Evolutionary conservation across 2,888 invertebrate genomes (phyloP), one percentile per base, ranked within the genome.

Genomic region (Pammene fasciana): DNA sequence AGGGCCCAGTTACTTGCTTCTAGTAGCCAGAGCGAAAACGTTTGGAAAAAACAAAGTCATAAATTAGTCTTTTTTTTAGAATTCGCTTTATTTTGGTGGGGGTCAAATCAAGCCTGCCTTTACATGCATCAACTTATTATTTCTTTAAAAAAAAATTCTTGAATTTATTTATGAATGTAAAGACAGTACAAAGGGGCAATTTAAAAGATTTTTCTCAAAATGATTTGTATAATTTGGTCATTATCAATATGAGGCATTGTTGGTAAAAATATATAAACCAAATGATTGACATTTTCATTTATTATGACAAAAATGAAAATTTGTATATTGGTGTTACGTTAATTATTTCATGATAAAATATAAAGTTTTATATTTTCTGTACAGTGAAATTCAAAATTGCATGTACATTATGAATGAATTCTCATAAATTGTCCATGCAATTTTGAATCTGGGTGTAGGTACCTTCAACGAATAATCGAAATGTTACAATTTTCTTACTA

Each of bases 1-100:
- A 80, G 78, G 57, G 50, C 75, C 75, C 84, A 88, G 83, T 92
- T 90, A 92, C 92, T 92, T 92, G 92, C 90, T 91, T 91, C 92
- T 92, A 92, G 92, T 92, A 92, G 92, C 92, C 90, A 92, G 86
- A 91, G 90, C 92, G 92, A 90, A 90, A 89, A 87, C 86, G 81
- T 87, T 86, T 83, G 83, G 80, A 78, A 81, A 79, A 77, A 81
- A 82, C 38, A 81, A 82, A 77, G 82, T 81, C 76, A 83, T 75
- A 76, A 76, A 86, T 89, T 87, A 89, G 87, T 83, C 77, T 74
- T 78, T 62, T 78, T 62, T 68, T 65, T 72, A 73, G 72, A 75
- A 75, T 72, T 73, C 70, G 74, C 67, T 76, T 79, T 76, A 75
- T 72, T 72, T 73, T 73, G 70, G 65, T 65, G 56, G 62, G 62